Evolutionary conservation across 2,888 invertebrate genomes (phyloP).

Genomic region (Caenorhabditis panamensis): DNA sequence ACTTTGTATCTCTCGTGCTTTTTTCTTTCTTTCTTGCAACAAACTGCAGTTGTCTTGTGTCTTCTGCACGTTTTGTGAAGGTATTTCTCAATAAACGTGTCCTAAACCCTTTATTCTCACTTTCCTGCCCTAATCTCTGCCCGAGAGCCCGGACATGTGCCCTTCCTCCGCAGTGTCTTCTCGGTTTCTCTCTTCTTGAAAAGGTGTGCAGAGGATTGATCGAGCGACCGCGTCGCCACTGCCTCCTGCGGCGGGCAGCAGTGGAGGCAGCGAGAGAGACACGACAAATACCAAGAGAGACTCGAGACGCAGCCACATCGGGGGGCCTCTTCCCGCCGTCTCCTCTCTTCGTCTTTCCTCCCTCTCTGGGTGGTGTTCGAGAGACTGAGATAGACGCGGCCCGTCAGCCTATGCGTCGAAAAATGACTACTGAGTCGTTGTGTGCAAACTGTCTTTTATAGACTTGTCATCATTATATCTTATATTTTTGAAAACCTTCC

Average conservation of each 20-base stretch:
- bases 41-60: too few species aligned
- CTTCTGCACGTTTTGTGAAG: too few species aligned
- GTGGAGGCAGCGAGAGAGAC: constrained; percentile 6
- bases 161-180: not conserved
- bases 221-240: constrained; percentile 63
- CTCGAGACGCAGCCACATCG: constrained; percentile 21
- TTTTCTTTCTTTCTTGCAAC: not conserved
- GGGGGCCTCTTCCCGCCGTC: constrained; percentile 46
- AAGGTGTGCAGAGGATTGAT: constrained; percentile 61
- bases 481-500: too few species aligned
- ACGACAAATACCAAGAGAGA: constrained; percentile 2
- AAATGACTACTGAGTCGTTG: constrained; percentile 42
- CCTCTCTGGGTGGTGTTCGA: constrained; percentile 44
- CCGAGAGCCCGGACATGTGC: not conserved
- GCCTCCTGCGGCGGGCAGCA: constrained; percentile 40
- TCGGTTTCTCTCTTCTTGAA: constrained; percentile 37
- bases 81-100: constrained; percentile 24
- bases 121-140: not conserved
- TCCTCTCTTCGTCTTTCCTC: constrained; percentile 19
- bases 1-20: constrained; percentile 24
- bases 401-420: constrained; percentile 21
- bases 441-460: not conserved
- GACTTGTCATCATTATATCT: not conserved
- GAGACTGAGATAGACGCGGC: constrained; percentile 20
- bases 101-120: too few species aligned